Conservation (phyloP, 2,888 invertebrate species). For the Clivina fossor region DNA sequence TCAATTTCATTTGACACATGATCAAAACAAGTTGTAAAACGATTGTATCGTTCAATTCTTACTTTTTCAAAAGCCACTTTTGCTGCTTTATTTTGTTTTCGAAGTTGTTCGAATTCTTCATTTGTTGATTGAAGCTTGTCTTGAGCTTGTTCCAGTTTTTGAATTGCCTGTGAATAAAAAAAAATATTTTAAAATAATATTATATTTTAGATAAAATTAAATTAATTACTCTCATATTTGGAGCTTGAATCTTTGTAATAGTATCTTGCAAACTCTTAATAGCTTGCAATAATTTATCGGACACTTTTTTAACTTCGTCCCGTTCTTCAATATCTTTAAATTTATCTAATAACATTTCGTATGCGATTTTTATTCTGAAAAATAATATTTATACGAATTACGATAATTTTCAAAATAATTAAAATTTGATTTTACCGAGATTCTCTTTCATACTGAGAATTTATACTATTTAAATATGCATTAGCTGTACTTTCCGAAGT, state of each 20-base stretch:
- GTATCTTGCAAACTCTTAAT: slow-evolving; percentile 82
- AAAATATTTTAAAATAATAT: no score
- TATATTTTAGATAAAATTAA: no score
- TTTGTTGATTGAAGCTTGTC: slow-evolving; percentile 95
- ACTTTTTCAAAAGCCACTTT: slow-evolving; percentile 93
- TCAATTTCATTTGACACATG: slow-evolving; percentile 99
- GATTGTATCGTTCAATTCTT: slow-evolving; percentile 89
- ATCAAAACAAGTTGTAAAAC: slow-evolving; percentile 94
- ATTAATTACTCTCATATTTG: slow-evolving; percentile 79
- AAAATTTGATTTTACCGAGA: slow-evolving; percentile 56
- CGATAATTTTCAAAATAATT: neutral
- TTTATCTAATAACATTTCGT: slow-evolving; percentile 71
- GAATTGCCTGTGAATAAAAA: slow-evolving; percentile 67
- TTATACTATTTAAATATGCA: slow-evolving; percentile 60
- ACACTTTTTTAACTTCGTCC: slow-evolving; percentile 85
- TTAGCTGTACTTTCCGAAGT: slow-evolving; percentile 55
- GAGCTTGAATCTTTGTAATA: slow-evolving; percentile 94
- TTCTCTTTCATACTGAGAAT: slow-evolving; percentile 68
- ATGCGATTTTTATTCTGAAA: slow-evolving; percentile 80
- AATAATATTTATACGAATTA: slow-evolving; percentile 18
- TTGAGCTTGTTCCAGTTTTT: slow-evolving; percentile 89
- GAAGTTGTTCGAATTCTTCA: slow-evolving; percentile 92
- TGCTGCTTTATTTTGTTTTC: slow-evolving; percentile 91
- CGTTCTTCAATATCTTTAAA: slow-evolving; percentile 83
- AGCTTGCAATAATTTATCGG: slow-evolving; percentile 79